Evolutionary conservation across 2,888 invertebrate species (phyloP).

Genomic region (Panopea generosa): DNA sequence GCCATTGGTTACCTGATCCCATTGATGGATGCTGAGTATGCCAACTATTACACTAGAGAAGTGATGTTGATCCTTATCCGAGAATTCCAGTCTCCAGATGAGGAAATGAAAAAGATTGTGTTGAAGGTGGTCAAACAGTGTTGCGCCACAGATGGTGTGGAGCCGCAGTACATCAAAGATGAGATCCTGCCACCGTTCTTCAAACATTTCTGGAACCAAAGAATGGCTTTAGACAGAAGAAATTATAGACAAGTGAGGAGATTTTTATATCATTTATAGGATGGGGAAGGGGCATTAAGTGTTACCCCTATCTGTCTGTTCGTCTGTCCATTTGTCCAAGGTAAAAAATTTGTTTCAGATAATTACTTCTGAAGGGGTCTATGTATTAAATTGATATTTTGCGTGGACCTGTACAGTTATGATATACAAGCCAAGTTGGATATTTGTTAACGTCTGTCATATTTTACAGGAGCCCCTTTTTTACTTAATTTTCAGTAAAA

Average conservation of each 20-base stretch:
- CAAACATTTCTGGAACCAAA: conserved; percentile 99
- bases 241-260: conserved; percentile 94
- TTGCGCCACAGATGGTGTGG: conserved; percentile 99
- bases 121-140: conserved; percentile 99
- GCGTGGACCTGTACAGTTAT: too few species aligned
- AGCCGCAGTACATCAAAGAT: conserved; percentile 99
- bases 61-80: conserved; percentile 99
- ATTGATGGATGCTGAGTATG: conserved; percentile 99
- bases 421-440: too few species aligned
- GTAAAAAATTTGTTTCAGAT: background rate
- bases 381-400: too few species aligned
- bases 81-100: conserved; percentile 99
- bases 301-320: too few species aligned
- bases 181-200: conserved; percentile 99
- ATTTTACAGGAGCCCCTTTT: too few species aligned
- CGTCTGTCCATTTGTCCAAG: too few species aligned
- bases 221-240: conserved; percentile 99
- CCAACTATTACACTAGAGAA: conserved; percentile 99
- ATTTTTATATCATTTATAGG: background rate
- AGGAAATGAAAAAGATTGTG: conserved; percentile 99
- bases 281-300: too few species aligned
- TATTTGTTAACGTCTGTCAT: too few species aligned
- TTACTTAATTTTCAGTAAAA: too few species aligned
- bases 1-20: conserved; percentile 99
- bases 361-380: too few species aligned